These are phyloP conservation scores for Oligia fasciuncula DNA, from an alignment of 2,888 invertebrate species.

Conservation along the genomic window DNA sequence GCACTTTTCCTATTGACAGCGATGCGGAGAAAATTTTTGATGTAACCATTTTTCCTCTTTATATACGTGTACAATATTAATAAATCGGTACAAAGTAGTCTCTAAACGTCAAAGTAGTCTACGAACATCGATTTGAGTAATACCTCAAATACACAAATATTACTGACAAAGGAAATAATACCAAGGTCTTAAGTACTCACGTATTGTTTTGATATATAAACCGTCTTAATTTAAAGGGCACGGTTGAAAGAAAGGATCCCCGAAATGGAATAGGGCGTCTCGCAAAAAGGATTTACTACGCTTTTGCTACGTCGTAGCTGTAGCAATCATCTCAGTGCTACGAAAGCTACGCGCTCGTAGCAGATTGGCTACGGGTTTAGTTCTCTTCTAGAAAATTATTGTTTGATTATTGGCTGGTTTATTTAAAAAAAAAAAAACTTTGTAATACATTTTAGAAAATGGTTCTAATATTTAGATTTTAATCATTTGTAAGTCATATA, in stretches of 20 bases:
- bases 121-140: conserved; percentile 12
- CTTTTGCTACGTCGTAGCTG: conserved; percentile 46
- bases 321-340: conserved; percentile 11
- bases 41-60: neutral
- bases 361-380: neutral
- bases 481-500: neutral
- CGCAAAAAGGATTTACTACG: conserved; percentile 9
- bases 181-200: conserved; percentile 16
- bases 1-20: too few species aligned
- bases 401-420: too few species aligned
- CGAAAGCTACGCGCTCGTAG: conserved; percentile 30
- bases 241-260: conserved; percentile 26
- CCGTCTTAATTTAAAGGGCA: conserved; percentile 24
- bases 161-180: conserved; percentile 26
- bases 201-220: conserved; percentile 45
- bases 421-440: neutral
- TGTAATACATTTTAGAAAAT: neutral
- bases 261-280: conserved; percentile 38
- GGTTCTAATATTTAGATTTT: neutral
- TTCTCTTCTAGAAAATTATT: neutral
- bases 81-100: neutral
- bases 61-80: neutral
- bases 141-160: conserved; percentile 7
- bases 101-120: neutral
- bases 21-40: too few species aligned